Evolutionary conservation across 2,797 vertebrate genomes (phyloP).

Genomic region (Semotilus atromaculatus): DNA sequence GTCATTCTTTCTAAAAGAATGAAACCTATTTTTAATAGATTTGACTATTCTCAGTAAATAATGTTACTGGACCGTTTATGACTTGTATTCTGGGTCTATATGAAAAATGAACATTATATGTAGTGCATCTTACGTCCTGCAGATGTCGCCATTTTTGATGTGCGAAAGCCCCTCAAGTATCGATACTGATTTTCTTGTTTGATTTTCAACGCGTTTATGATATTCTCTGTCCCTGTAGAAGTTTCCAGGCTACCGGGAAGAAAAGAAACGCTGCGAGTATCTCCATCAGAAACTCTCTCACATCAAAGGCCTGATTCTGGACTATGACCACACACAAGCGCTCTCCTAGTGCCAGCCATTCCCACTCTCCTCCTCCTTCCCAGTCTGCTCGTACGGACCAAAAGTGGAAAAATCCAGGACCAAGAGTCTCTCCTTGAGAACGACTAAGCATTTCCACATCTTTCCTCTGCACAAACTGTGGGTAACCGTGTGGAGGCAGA

Average conservation of each 20-base stretch:
- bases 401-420: slow-evolving; percentile 64
- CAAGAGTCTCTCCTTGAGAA: slow-evolving; percentile 31
- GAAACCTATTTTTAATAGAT: not conserved
- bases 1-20: too few species aligned
- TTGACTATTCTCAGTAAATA: not conserved
- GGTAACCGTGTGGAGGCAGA: slow-evolving; percentile 59
- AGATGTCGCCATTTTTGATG: not conserved
- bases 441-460: slow-evolving; percentile 72
- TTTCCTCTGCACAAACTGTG: slow-evolving; percentile 61
- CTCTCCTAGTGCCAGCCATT: slow-evolving; percentile 67
- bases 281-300: slow-evolving; percentile 88
- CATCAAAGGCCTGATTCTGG: slow-evolving; percentile 86
- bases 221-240: slow-evolving; percentile 67
- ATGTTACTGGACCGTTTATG: not conserved
- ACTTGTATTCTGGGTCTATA: not conserved
- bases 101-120: not conserved
- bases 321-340: slow-evolving; percentile 81
- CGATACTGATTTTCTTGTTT: not conserved
- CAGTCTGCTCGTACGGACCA: slow-evolving; percentile 69
- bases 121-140: not conserved
- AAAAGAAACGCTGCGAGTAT: slow-evolving; percentile 86
- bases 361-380: slow-evolving; percentile 51
- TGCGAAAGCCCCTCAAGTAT: not conserved
- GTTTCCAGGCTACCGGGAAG: slow-evolving; percentile 85
- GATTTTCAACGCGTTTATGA: not conserved